Evolutionary conservation across 2,888 invertebrate species (phyloP), one percentile per base, ranked within the genome.

Genomic region (Cabera pusaria): DNA sequence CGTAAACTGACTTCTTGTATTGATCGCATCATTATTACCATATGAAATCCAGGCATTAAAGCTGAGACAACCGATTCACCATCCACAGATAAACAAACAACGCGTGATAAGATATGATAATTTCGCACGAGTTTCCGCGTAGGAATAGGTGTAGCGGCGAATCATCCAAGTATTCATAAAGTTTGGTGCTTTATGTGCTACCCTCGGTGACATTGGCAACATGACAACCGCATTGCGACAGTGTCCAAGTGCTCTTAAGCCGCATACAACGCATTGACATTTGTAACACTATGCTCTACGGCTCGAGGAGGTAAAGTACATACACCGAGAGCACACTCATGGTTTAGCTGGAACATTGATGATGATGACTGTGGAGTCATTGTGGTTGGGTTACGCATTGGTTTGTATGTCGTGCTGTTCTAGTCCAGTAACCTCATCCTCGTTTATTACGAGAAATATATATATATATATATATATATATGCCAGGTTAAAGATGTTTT

Each of bases 221-320:
- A 29, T 33, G 37, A 9, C 37, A 43, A 32, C 33, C 37, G 43
- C 43, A 43, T 10, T 43, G 43, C 43, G 37, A 29, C 43, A 36
- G 17, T 19, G 26, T 22, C 14, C 12, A 24, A 18, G 19, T 9
- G 23, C 39, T 10, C 27, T 23, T 8, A 5, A 9, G 11, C 14
- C 6, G 21, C 26, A 19, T 10, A 35, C 27, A 22, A 27, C 25
- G 9, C 35, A 35, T 35, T 41, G 35, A 26, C 35, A 36, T 23
- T 35, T 27, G 26, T 36, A 6, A 8, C 25, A 7, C 6, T 10
- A 20, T 24, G 26, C 11, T n/a, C 9, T 33, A 16, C 10, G 23
- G 7, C 20, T 20, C 18, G 8, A 21, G 21, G 22, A 17, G 11
- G 8, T 17, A 18, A 18, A 33, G 39, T 14, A 19, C 32, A 19